phyloP scores from a whole-genome alignment of 2,797 vertebrate genomes.

The Cyprinella venusta region DNA sequence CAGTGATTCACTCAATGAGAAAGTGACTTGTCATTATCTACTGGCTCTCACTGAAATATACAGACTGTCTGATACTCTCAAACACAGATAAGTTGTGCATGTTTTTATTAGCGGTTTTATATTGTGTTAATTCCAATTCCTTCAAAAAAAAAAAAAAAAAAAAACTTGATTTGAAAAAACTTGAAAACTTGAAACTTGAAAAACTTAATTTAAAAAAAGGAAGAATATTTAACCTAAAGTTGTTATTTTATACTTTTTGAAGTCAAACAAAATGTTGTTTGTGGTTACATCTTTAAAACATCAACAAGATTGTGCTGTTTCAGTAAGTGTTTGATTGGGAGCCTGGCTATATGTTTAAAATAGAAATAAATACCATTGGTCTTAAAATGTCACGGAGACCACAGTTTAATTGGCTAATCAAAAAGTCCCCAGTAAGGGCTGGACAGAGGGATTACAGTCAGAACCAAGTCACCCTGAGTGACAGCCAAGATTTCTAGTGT shows the following conservation, averaged over 20 bases:
- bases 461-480: slow-evolving; percentile 61
- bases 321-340: slow-evolving; percentile 34
- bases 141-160: too few species aligned
- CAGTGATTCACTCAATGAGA: not conserved
- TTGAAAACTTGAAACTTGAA: too few species aligned
- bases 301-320: slow-evolving; percentile 19
- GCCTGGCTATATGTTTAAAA: slow-evolving; percentile 50
- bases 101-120: not conserved
- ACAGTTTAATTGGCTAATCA: slow-evolving; percentile 61
- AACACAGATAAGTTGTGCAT: not conserved
- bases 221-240: not conserved
- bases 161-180: too few species aligned
- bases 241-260: not conserved
- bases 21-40: not conserved
- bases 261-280: not conserved
- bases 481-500: slow-evolving; percentile 63
- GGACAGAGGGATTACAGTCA: slow-evolving; percentile 60
- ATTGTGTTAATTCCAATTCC: not conserved
- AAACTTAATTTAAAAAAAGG: too few species aligned
- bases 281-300: slow-evolving; percentile 34
- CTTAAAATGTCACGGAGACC: slow-evolving; percentile 59
- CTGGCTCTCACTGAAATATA: not conserved
- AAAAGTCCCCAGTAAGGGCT: slow-evolving; percentile 58
- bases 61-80: not conserved
- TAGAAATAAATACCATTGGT: slow-evolving; percentile 58